phyloP scores from a whole-genome alignment of 2,113 vertebrate genomes.

The Helogale parvula region DNA sequence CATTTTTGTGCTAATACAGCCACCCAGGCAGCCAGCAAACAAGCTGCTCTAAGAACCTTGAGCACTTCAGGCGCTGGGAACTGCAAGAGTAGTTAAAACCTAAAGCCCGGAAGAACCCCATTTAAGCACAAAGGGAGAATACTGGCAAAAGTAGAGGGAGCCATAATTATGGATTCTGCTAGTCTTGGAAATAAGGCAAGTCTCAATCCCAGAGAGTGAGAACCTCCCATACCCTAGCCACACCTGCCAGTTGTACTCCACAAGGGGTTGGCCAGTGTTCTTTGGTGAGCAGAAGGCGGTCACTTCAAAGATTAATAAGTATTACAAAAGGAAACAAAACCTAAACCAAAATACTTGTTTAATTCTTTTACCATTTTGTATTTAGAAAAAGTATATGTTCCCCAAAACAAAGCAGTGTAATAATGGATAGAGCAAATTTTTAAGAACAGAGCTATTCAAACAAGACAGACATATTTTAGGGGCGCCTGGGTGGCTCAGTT shows the following conservation, averaged over 20 bases:
- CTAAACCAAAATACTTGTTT: background rate
- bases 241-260: background rate
- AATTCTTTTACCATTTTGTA: background rate
- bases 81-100: background rate
- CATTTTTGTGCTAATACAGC: background rate
- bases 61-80: background rate
- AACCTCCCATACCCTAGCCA: background rate
- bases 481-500: too few species aligned
- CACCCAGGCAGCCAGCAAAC: background rate
- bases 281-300: background rate
- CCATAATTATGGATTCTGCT: background rate
- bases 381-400: background rate
- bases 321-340: slow-evolving; percentile 17
- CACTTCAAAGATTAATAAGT: background rate
- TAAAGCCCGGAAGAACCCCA: background rate
- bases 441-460: background rate
- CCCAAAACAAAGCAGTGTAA: background rate
- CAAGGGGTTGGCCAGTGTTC: background rate
- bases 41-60: background rate
- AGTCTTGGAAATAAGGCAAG: background rate
- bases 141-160: background rate
- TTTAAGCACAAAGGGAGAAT: background rate
- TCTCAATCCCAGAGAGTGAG: background rate
- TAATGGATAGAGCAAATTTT: background rate
- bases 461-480: background rate